Percentiles rank a stretch among this genome's conserved stretches.
Evolutionary conservation across 2,113 vertebrate genomes (phyloP).

Genomic region (Poicephalus gulielmi): DNA sequence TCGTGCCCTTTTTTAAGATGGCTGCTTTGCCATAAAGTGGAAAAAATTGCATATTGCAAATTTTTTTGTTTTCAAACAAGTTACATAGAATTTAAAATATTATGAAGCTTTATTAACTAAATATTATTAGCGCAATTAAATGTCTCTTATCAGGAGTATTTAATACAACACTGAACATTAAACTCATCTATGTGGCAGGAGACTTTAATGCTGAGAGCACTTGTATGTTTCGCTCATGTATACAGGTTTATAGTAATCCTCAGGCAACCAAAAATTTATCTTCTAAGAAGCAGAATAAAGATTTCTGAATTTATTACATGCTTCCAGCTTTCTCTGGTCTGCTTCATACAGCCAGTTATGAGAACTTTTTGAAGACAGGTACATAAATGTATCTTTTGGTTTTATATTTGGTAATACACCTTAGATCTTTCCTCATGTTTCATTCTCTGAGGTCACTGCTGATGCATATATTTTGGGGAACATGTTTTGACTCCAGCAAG

Average conservation of each 20-base stretch:
- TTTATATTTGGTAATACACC: neutral
- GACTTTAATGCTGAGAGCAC: neutral
- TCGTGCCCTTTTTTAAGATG: neutral
- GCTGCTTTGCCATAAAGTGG: neutral
- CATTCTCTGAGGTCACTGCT: neutral
- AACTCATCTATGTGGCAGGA: neutral
- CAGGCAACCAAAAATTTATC: neutral
- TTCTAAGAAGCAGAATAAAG: neutral
- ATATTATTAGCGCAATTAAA: neutral
- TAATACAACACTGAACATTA: neutral
- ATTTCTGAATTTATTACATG: neutral
- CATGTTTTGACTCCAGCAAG: neutral
- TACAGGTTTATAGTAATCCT: neutral
- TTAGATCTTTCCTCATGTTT: neutral
- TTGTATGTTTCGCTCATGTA: neutral
- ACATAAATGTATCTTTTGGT: neutral
- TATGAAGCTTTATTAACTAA: neutral
- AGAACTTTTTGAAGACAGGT: neutral
- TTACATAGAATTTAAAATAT: neutral
- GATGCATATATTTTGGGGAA: neutral
- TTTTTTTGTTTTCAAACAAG: neutral
- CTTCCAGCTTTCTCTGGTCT: neutral
- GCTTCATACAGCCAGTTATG: neutral
- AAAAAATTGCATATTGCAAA: fast-evolving
- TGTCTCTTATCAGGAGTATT: neutral